Evolutionary conservation across 1,140 invertebrate species (phyloP).

Genomic region (Drosophila hydei): DNA sequence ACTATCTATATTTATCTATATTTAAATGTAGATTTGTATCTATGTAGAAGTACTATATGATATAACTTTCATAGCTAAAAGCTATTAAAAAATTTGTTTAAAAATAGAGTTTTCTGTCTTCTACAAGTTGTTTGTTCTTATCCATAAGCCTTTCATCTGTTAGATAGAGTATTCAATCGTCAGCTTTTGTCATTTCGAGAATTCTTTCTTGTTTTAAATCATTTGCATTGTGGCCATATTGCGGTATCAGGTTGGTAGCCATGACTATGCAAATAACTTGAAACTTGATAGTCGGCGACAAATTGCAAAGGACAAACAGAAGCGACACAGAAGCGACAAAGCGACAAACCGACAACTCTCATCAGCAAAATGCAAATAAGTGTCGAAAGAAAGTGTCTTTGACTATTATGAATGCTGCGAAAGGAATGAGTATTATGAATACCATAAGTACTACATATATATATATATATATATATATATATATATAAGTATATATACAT

Average conservation of each 20-base stretch:
- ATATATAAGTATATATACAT: too few species aligned
- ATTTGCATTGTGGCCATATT: slow-evolving; percentile 44
- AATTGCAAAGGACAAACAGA: slow-evolving; percentile 47
- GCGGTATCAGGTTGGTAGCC: slow-evolving; percentile 46
- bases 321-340: slow-evolving; percentile 3
- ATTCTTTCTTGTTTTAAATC: slow-evolving; percentile 16
- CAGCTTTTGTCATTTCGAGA: neutral
- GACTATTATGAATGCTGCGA: slow-evolving; percentile 4
- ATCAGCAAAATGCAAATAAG: slow-evolving; percentile 51
- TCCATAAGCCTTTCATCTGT: too few species aligned
- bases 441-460: too few species aligned
- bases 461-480: too few species aligned
- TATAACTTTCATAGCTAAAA: too few species aligned
- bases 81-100: too few species aligned
- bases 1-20: too few species aligned
- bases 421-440: slow-evolving; percentile 14
- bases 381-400: slow-evolving; percentile 23
- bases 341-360: slow-evolving; percentile 6
- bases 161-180: neutral
- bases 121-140: too few species aligned
- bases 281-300: slow-evolving; percentile 53
- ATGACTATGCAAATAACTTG: slow-evolving; percentile 61
- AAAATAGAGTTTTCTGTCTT: too few species aligned
- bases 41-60: too few species aligned
- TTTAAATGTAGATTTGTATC: too few species aligned